Evolutionary conservation across 2,888 invertebrate genomes (phyloP), one percentile per base, ranked within the genome.

Genomic region (Synergus itoensis): DNA sequence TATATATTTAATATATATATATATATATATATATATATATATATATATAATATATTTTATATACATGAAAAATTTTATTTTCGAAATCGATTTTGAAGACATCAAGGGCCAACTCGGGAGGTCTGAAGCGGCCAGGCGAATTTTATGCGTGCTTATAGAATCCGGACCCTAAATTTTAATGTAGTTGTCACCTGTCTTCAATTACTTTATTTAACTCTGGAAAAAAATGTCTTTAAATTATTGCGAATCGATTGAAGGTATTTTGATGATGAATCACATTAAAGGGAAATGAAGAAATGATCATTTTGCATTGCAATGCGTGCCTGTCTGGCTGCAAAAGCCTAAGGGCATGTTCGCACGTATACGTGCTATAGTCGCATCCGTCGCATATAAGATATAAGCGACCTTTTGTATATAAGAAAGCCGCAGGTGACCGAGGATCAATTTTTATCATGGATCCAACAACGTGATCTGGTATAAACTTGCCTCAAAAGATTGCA

Each of bases 321-420:
- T 60, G 60, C 60, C 18, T 60, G 60, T 60, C 60, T 60, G 21
- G 28, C 21, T 60, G 60, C 60, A 60, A 60, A 60, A 60, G 60
- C 60, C 60, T 11, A 21, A 28, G 21, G 21, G 12, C 21, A 18
- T 11, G 5, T 11, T 21, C 21, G 12, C 21, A 60, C 60, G 21
- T 21, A 11, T 53, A 21, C 60, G 12, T 28, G 60, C 14, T 12
- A 36, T 36, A 60, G 21, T 60, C 21, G 60, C 60, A 60, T 60
- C 60, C 60, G 60, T 60, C 60, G 18, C 14, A 21, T 12, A 36
- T 36, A 36, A n/a, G n/a, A n/a, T 28, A 60, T 60, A 12, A 21
- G 18, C 14, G 60, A 60, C 60, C 21, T 60, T 21, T 60, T 14
- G 60, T 60, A 12, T n/a, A 8, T 11, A 60, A 60, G 21, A 60